Percentiles rank a stretch among this genome's conserved stretches.
Conservation (phyloP, 2,888 invertebrate species). For the Callimorpha dominula region DNA sequence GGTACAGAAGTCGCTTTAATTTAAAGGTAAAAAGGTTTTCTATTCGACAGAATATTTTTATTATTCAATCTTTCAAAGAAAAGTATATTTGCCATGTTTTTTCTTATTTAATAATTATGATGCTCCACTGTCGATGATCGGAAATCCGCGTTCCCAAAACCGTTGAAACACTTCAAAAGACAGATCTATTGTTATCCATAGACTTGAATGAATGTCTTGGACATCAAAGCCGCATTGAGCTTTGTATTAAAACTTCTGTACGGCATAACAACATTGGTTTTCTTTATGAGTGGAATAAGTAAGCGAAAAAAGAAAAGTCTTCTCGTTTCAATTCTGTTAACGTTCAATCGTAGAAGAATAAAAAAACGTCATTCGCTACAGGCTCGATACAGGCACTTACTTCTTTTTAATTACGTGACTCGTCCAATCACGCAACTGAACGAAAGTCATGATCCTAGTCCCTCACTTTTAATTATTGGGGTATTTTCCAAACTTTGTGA, state of each 20-base stretch:
- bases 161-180: slow-evolving; percentile 64
- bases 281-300: slow-evolving; percentile 58
- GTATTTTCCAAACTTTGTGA: slow-evolving; percentile 78
- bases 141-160: slow-evolving; percentile 57
- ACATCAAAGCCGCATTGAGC: slow-evolving; percentile 64
- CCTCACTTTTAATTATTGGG: slow-evolving; percentile 79
- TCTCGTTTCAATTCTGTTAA: slow-evolving; percentile 19
- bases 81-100: neutral
- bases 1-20: neutral
- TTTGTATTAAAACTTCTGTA: slow-evolving; percentile 58
- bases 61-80: neutral
- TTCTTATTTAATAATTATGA: slow-evolving; percentile 15
- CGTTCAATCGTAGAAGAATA: slow-evolving; percentile 31
- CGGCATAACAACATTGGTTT: slow-evolving; percentile 63
- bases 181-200: slow-evolving; percentile 63
- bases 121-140: slow-evolving; percentile 48
- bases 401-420: slow-evolving; percentile 62
- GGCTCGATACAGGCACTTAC: slow-evolving; percentile 18
- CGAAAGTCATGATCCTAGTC: slow-evolving; percentile 61
- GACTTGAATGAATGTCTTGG: slow-evolving; percentile 63
- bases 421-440: slow-evolving; percentile 56
- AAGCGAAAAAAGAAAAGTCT: slow-evolving; percentile 35
- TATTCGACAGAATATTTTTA: neutral
- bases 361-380: slow-evolving; percentile 27
- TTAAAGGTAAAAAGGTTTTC: neutral